Conservation (phyloP, 2,797 vertebrate species). For the Cuniculus paca region DNA sequence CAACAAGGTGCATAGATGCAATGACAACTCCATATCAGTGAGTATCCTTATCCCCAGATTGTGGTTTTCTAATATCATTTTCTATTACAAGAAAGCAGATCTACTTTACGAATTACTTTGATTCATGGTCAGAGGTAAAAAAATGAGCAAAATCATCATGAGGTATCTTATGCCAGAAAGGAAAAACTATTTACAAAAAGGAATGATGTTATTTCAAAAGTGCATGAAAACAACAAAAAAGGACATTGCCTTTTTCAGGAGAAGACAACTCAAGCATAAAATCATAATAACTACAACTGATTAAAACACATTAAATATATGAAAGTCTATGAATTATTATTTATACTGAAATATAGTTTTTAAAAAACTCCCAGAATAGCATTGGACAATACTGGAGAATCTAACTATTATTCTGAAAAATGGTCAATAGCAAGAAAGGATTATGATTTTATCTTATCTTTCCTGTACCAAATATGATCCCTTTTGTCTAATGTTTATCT, state of each 20-base stretch:
- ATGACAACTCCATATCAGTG: background rate
- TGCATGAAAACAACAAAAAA: background rate
- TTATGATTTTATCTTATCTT: background rate
- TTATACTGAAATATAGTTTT: background rate
- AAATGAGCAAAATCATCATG: background rate
- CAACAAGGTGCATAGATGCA: background rate
- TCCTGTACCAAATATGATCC: background rate
- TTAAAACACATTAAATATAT: background rate
- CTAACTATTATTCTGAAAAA: background rate
- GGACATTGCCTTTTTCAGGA: background rate
- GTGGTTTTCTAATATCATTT: conserved; percentile 7
- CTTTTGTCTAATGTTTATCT: background rate
- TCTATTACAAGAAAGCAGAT: background rate
- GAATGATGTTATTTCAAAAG: background rate
- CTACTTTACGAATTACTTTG: background rate
- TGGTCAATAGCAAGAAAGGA: background rate
- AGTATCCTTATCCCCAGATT: background rate
- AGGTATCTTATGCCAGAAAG: background rate
- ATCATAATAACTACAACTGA: background rate
- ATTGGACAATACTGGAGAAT: background rate
- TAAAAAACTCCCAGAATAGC: background rate
- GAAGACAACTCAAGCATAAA: background rate
- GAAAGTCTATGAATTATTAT: background rate
- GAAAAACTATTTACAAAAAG: background rate
- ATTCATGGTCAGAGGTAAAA: background rate